Percentiles rank a stretch among this genome's conserved stretches.
Conservation (phyloP, 2,113 vertebrate genomes). For the Gymnocephalus cernua region DNA sequence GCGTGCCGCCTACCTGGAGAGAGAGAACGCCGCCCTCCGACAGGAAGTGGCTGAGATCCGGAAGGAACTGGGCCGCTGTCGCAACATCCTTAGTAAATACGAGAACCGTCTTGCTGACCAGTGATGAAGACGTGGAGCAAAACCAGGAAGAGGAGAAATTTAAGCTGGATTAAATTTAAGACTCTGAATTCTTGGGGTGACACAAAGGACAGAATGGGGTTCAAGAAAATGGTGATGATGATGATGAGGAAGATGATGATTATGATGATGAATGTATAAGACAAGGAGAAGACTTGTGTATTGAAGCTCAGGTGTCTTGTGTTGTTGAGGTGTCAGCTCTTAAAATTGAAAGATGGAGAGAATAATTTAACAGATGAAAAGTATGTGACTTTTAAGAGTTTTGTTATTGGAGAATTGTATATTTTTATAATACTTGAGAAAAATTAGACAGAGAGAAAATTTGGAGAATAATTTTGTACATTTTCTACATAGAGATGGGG, state of each 20-base stretch:
- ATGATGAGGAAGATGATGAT: slow-evolving; percentile 54
- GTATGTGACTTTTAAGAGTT: slow-evolving; percentile 83
- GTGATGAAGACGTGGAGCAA: slow-evolving; percentile 62
- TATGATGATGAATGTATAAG: slow-evolving; percentile 82
- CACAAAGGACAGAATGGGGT: slow-evolving; percentile 66
- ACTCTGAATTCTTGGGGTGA: slow-evolving; percentile 58
- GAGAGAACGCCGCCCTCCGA: slow-evolving; percentile 91
- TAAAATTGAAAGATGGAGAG: slow-evolving; percentile 74
- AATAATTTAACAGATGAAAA: slow-evolving; percentile 79
- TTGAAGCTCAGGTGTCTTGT: slow-evolving; percentile 83
- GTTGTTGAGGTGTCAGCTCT: slow-evolving; percentile 73
- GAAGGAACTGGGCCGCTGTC: slow-evolving; percentile 92
- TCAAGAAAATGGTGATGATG: slow-evolving; percentile 21
- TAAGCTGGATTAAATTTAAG: slow-evolving; percentile 60
- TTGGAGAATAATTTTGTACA: slow-evolving; percentile 86
- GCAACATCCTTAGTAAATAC: slow-evolving; percentile 91
- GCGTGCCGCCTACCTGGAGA: slow-evolving; percentile 93
- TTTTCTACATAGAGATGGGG: slow-evolving; percentile 81
- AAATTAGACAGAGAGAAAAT: slow-evolving; percentile 81
- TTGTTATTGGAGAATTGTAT: slow-evolving; percentile 87
- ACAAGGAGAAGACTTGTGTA: slow-evolving; percentile 67
- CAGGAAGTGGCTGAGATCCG: slow-evolving; percentile 93
- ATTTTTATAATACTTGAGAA: slow-evolving; percentile 86
- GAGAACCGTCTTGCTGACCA: slow-evolving; percentile 89
- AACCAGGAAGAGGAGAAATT: slow-evolving; percentile 57